Conservation (phyloP, 2,113 vertebrate species). For the Callipepla californica region DNA sequence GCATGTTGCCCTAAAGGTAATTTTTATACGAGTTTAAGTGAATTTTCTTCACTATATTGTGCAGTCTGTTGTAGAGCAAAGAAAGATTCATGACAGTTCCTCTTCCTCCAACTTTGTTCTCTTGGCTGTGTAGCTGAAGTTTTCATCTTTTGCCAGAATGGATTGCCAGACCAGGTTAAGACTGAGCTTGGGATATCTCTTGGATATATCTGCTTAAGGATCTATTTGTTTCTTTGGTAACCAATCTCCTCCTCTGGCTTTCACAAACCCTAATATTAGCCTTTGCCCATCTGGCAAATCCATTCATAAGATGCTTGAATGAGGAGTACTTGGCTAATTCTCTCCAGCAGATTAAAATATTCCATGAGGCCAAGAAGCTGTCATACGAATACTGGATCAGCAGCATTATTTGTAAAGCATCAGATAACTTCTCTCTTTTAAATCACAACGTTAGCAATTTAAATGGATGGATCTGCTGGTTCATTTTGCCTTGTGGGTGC, state of each 20-base stretch:
- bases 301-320: constrained; percentile 52
- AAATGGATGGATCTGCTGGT: neutral
- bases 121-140: neutral
- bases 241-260: constrained; percentile 54
- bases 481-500: neutral
- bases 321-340: neutral
- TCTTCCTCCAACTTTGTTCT: neutral
- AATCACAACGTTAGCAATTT: neutral
- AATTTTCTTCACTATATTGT: neutral
- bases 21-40: neutral
- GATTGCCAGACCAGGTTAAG: constrained; percentile 18
- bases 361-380: neutral
- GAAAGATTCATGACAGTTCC: neutral
- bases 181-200: constrained; percentile 5
- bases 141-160: constrained; percentile 25
- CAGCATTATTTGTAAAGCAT: neutral
- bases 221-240: constrained; percentile 61
- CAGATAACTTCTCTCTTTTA: neutral
- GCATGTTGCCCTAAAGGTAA: neutral
- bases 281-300: constrained; percentile 55
- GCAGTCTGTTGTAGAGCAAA: neutral
- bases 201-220: constrained; percentile 51
- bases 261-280: constrained; percentile 57
- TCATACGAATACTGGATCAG: neutral
- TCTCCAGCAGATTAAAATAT: constrained; percentile 20